Base-by-base conservation (phyloP, 2,797 vertebrate genomes). In the Microctenopoma steveboyesi region DNA sequence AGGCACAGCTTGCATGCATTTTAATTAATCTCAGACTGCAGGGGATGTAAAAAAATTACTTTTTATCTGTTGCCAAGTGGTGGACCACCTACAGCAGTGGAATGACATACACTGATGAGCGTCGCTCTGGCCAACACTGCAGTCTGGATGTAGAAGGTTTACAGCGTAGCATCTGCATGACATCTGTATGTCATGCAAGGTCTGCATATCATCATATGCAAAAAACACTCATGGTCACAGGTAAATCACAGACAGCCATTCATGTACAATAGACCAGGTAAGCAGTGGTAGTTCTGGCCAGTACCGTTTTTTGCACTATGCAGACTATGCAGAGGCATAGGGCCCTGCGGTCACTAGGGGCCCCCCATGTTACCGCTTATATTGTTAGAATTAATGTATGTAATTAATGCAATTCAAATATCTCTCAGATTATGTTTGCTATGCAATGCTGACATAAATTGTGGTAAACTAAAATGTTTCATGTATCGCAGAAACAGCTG, bases 11-110 rank as follows among this genome's bases (percentile, higher is more conserved):
- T 92, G 89, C 81, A 86, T 86, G 82, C 87, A 90, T 94, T 93
- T 94, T 93, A 93, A 93, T 93, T 91, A 90, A 90, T 91, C 88
- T 82, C 74, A 73, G 79, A 88, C 92, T 91, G 89, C 83, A 79
- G 83, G 87, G 61, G 74, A 79, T 86, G 83, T 77, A 70, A 84
- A 88, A 87, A 85, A 78, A 72, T 46, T 18, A 85, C 85, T 90
- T 93, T 91, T 93, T 86, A 93, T 93, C 90, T 78, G 25, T 79
- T 92, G 93, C 92, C 93, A 92, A 93, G 83, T 74, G 57, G 73
- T 62, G 85, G 84, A 88, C 88, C 89, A 88, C 90, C 90, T 88
- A 86, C 81, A 89, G 89, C 82, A 91, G 61, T 18, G 27, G 52
- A 88, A 76, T 55, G 39, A 79, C 65, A 56, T 80, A 75, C 58